Percentiles rank a stretch among this genome's conserved stretches.
Evolutionary conservation across 1,140 invertebrate species (phyloP).

Genomic region (Eumeta japonica): DNA sequence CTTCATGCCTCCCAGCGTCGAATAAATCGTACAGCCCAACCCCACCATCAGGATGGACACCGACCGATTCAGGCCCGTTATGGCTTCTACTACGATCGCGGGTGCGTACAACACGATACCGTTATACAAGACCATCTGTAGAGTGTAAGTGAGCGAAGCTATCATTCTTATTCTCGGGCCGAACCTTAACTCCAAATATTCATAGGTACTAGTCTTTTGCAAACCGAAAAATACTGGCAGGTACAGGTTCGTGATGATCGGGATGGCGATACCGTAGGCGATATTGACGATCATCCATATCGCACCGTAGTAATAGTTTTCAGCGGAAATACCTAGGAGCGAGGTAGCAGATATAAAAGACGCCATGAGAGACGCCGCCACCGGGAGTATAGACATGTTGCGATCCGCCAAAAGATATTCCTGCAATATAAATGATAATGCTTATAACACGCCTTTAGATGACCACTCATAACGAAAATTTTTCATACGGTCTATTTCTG

Average conservation of each 20-base stretch:
- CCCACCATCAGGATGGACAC: constrained; percentile 69
- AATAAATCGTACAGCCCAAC: constrained; percentile 82
- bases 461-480: too few relatives aligned
- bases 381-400: constrained; percentile 69
- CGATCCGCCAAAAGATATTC: constrained; percentile 75
- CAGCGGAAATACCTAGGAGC: constrained; percentile 75
- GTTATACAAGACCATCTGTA: constrained; percentile 82
- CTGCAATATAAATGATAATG: constrained; percentile 36
- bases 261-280: constrained; percentile 70
- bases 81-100: constrained; percentile 77
- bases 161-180: constrained; percentile 60
- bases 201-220: constrained; percentile 76
- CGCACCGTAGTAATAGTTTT: constrained; percentile 75
- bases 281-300: constrained; percentile 78
- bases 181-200: constrained; percentile 80
- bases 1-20: constrained; percentile 84
- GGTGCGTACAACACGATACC: constrained; percentile 87
- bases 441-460: not conserved
- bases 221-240: constrained; percentile 82
- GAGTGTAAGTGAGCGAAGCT: constrained; percentile 67
- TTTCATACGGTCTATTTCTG: too few relatives aligned
- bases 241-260: constrained; percentile 73
- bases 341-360: constrained; percentile 90
- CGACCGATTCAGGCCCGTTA: constrained; percentile 68
- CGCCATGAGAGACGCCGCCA: constrained; percentile 81